Evolutionary conservation across 2,888 invertebrate genomes (phyloP).

Genomic region (Ophion obscuratus): DNA sequence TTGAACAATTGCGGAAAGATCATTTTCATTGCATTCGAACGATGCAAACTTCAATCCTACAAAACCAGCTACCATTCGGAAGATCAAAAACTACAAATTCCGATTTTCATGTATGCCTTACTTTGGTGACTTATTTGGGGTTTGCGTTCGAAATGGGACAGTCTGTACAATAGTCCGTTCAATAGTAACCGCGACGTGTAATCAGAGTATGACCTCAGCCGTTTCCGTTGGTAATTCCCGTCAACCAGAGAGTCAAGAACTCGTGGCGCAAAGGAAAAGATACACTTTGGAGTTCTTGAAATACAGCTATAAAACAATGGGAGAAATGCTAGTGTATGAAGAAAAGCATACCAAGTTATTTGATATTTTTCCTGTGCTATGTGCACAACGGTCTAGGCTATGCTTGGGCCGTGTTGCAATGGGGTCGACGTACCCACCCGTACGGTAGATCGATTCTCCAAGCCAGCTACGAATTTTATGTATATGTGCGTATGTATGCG

Average conservation of each 20-base stretch:
- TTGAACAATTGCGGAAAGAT: no score
- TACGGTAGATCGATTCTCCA: constrained; percentile 75
- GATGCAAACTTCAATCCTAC: no score
- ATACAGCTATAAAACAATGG: constrained; percentile 1
- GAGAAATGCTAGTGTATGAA: neutral
- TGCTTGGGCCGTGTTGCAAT: constrained; percentile 70
- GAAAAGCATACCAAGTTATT: constrained; percentile 12
- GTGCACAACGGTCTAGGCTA: constrained; percentile 42
- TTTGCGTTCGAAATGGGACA: neutral
- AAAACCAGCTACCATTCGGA: no score
- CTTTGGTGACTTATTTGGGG: neutral
- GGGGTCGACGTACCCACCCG: constrained; percentile 78
- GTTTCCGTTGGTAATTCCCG: neutral
- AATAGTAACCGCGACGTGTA: neutral
- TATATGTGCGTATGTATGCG: constrained; percentile 25
- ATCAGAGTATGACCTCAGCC: neutral
- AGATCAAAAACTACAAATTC: no score
- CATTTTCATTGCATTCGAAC: no score
- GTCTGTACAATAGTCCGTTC: neutral
- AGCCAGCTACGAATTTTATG: constrained; percentile 66
- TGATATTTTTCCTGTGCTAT: constrained; percentile 42
- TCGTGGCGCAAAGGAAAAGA: neutral
- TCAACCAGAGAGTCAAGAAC: neutral
- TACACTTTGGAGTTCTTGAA: neutral
- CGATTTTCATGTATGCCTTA: neutral